Conservation (phyloP, 2,797 vertebrate genomes). For the Hydrocynus forskahlii region DNA sequence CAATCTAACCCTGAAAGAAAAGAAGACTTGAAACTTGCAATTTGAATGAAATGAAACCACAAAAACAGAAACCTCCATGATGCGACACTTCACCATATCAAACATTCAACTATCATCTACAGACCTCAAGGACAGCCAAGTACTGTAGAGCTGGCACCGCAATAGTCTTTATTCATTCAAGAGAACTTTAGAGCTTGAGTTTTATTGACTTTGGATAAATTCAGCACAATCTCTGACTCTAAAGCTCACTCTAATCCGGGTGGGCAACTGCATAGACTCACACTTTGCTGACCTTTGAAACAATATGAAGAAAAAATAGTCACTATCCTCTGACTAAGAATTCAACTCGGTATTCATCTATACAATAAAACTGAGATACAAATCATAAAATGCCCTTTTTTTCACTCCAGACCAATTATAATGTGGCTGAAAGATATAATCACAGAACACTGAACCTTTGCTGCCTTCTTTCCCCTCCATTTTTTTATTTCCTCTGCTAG, state of each 20-base stretch:
- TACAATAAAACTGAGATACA: conserved; percentile 31
- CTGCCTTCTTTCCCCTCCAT: conserved; percentile 33
- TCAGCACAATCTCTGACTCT: conserved; percentile 10
- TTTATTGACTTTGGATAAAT: conserved; percentile 12
- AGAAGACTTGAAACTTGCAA: not conserved
- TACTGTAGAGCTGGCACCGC: conserved; percentile 4
- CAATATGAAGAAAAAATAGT: conserved; percentile 26
- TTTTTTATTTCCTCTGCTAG: conserved; percentile 40
- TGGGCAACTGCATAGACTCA: not conserved
- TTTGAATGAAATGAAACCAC: not conserved
- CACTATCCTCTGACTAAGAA: not conserved
- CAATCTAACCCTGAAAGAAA: not conserved
- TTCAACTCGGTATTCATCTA: conserved; percentile 30
- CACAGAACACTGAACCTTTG: conserved; percentile 33
- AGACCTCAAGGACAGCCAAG: conserved; percentile 36
- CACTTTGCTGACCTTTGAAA: conserved; percentile 22
- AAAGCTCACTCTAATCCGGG: not conserved
- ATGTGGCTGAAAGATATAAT: conserved; percentile 43
- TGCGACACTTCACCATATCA: conserved; percentile 9
- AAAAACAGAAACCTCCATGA: conserved; percentile 13
- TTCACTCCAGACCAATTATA: conserved; percentile 40
- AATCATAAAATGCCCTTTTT: conserved; percentile 27
- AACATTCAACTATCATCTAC: conserved; percentile 17
- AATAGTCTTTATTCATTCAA: conserved; percentile 41
- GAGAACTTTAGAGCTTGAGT: conserved; percentile 17